phyloP scores from a whole-genome alignment of 2,797 vertebrate genomes.

The Cirrhinus molitorella region DNA sequence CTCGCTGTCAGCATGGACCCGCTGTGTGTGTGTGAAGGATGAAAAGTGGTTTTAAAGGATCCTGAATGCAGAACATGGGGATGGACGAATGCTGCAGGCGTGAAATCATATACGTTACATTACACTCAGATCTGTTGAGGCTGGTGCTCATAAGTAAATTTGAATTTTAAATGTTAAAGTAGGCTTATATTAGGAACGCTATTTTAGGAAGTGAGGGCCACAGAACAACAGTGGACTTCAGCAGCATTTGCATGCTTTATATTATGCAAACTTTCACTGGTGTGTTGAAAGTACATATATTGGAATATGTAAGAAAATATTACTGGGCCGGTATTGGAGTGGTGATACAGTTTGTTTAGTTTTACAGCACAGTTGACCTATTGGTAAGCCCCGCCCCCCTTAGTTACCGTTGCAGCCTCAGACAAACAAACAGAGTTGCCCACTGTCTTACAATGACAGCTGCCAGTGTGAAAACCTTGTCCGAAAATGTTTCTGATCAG shows the following conservation, averaged over 20 bases:
- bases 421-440: too few relatives aligned
- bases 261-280: slow-evolving; percentile 15
- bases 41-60: slow-evolving; percentile 5
- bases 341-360: background rate
- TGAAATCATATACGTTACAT: background rate
- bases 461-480: too few relatives aligned
- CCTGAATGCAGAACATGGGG: slow-evolving; percentile 1
- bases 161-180: slow-evolving; percentile 16
- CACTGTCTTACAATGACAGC: too few relatives aligned
- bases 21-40: slow-evolving; percentile 4
- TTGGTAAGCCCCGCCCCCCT: too few relatives aligned
- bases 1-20: background rate
- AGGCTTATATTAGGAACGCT: background rate
- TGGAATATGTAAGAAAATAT: background rate
- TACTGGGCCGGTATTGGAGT: background rate
- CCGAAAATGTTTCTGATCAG: too few relatives aligned
- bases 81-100: background rate
- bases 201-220: slow-evolving; percentile 3
- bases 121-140: background rate
- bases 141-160: background rate
- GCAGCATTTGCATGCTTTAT: slow-evolving; percentile 4
- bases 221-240: background rate
- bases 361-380: too few relatives aligned
- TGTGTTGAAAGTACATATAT: slow-evolving; percentile 3
- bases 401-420: too few relatives aligned